Conservation (phyloP, 2,888 invertebrate genomes). For the Diplolepis rosae region DNA sequence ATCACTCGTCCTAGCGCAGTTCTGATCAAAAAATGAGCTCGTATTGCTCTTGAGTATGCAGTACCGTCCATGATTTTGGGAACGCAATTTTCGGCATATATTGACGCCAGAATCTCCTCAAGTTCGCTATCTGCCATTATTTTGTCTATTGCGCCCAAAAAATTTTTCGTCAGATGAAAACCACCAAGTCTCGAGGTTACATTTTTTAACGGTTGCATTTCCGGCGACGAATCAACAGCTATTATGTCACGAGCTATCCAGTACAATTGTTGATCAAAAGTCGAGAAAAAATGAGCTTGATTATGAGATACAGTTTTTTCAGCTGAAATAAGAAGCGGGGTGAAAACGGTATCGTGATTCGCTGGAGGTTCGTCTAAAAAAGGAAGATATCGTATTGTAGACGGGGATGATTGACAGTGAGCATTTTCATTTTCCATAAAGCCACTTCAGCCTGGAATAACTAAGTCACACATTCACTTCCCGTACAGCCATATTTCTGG, state of each 20-base stretch:
- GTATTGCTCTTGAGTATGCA: background rate
- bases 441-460: slow-evolving; percentile 8
- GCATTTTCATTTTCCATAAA: slow-evolving; percentile 16
- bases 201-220: too few species aligned
- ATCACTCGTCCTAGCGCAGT: too few species aligned
- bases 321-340: too few species aligned
- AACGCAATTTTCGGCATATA: background rate
- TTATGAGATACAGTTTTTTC: too few species aligned
- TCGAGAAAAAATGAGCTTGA: too few species aligned
- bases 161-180: background rate
- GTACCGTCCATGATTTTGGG: background rate
- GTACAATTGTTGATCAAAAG: too few species aligned
- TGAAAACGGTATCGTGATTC: too few species aligned
- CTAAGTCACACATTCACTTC: background rate
- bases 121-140: background rate
- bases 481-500: too few species aligned
- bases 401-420: background rate
- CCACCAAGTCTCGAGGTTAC: background rate
- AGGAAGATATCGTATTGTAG: too few species aligned
- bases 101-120: background rate
- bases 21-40: background rate
- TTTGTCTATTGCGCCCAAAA: background rate
- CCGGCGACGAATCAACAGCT: too few species aligned
- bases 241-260: too few species aligned
- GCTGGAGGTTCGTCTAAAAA: too few species aligned